Conservation (phyloP, 2,797 vertebrate genomes). For the Myotis pilosus region DNA sequence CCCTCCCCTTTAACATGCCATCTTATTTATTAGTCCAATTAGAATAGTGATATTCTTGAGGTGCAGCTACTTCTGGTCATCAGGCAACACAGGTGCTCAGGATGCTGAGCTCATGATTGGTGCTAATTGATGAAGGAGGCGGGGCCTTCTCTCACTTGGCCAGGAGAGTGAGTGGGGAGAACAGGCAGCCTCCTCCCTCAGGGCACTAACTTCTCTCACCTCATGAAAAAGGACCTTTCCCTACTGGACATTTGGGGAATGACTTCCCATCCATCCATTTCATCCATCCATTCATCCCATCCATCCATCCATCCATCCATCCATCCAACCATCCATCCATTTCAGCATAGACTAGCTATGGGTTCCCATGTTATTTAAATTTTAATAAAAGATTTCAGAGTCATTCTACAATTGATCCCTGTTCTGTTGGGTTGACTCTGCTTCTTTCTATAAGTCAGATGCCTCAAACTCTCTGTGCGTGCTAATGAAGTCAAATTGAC, state of each 20-base stretch:
- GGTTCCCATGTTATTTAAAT: neutral
- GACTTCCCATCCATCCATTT: neutral
- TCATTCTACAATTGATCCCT: neutral
- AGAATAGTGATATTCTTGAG: neutral
- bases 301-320: too few relatives aligned
- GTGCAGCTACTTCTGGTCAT: neutral
- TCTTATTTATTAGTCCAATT: neutral
- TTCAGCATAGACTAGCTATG: neutral
- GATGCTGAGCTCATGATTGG: neutral
- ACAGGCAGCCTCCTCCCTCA: neutral
- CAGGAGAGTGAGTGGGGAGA: neutral
- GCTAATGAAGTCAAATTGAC: neutral
- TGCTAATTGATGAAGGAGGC: neutral
- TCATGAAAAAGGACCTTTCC: neutral
- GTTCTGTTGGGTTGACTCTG: neutral
- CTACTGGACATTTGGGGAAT: neutral
- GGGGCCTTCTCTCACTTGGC: neutral
- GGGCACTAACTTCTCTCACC: neutral
- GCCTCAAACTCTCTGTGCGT: neutral
- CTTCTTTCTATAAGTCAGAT: neutral
- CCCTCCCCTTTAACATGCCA: neutral
- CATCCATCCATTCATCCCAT: too few relatives aligned
- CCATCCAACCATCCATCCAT: neutral
- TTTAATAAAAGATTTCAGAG: neutral
- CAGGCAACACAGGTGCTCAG: neutral